Percentiles rank a stretch among this genome's conserved stretches.
Conservation (phyloP, 1,140 invertebrate species). For the Drosophila paulistorum region DNA sequence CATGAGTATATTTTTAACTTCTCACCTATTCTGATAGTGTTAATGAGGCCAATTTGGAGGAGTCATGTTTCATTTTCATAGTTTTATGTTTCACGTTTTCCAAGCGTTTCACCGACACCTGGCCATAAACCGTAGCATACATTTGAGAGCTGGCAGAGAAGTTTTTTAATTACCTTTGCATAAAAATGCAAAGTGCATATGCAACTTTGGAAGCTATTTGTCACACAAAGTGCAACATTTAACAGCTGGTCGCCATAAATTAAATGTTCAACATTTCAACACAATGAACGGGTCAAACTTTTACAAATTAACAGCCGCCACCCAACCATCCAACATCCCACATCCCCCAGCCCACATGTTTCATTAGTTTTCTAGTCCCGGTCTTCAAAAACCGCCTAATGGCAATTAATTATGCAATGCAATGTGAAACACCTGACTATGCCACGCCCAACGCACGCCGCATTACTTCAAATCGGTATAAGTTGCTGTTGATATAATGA, state of each 20-base stretch:
- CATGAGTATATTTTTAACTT: neutral
- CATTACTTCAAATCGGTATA: conserved; percentile 32
- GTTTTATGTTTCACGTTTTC: conserved; percentile 6
- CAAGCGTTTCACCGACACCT: conserved; percentile 5
- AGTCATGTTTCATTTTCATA: conserved; percentile 12
- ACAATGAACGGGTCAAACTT: conserved; percentile 62
- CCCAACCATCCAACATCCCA: neutral
- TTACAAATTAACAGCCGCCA: conserved; percentile 71
- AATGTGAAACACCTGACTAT: conserved; percentile 53
- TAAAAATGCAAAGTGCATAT: conserved; percentile 60
- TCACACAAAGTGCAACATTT: conserved; percentile 76
- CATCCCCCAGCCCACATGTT: neutral
- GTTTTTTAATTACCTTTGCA: conserved; percentile 62
- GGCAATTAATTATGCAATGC: conserved; percentile 74
- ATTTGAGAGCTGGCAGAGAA: conserved; percentile 7
- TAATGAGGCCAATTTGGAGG: conserved; percentile 5
- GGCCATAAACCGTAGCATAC: conserved; percentile 29
- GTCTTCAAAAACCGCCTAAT: conserved; percentile 55
- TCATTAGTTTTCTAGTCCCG: neutral
- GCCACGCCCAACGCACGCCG: conserved; percentile 34
- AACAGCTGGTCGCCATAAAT: conserved; percentile 73
- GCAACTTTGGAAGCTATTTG: conserved; percentile 70
- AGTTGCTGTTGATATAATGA: conserved; percentile 63
- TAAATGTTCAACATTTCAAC: conserved; percentile 64
- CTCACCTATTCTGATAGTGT: neutral